A percentile compares a stretch with the other conserved stretches of the same genome.
Conservation (phyloP, 2,888 invertebrate genomes). For the Endomychus coccineus region DNA sequence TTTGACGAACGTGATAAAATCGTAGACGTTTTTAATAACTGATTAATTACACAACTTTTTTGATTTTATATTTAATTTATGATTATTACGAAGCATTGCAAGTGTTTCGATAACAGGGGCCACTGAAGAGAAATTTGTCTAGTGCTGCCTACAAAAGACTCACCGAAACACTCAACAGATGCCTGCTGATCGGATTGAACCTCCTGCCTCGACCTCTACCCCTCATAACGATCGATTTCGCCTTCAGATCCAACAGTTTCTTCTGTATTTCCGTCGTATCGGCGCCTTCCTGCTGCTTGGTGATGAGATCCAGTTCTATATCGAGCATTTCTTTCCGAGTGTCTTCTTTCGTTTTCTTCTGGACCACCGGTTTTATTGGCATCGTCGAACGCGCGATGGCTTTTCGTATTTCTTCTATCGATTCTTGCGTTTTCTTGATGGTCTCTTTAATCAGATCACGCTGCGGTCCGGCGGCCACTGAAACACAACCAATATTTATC, state of each 20-base stretch:
- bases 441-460: conserved; percentile 68
- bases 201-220: conserved; percentile 31
- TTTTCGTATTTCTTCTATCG: conserved; percentile 69
- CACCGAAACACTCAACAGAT: conserved; percentile 36
- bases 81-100: too few relatives aligned
- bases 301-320: conserved; percentile 84
- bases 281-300: conserved; percentile 80
- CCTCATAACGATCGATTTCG: conserved; percentile 39
- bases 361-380: conserved; percentile 23
- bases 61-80: too few relatives aligned
- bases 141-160: too few relatives aligned
- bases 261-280: conserved; percentile 77
- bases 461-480: conserved; percentile 61
- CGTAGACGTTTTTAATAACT: too few relatives aligned
- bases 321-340: conserved; percentile 85
- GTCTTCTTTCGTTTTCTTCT: conserved; percentile 64
- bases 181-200: conserved; percentile 35
- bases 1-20: too few relatives aligned
- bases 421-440: conserved; percentile 74
- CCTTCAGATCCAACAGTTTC: conserved; percentile 65
- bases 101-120: too few relatives aligned
- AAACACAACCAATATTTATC: too few relatives aligned
- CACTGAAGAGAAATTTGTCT: too few relatives aligned
- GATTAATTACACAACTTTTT: too few relatives aligned
- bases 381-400: conserved; percentile 46